phyloP scores from a whole-genome alignment of 92 coral and sea anemone species.

The Blastomussa wellsi region DNA sequence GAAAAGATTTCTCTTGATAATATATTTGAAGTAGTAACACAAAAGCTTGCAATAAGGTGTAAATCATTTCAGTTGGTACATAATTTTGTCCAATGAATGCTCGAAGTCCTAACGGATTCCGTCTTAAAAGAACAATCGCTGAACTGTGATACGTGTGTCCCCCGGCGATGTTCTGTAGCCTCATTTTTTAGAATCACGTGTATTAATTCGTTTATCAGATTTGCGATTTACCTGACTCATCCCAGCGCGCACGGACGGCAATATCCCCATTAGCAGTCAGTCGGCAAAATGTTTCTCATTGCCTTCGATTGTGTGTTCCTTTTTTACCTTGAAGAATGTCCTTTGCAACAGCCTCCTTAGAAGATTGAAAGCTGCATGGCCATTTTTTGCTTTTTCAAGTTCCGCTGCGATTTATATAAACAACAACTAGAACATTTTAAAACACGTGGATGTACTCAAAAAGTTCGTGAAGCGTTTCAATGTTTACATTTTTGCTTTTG shows the following conservation, averaged over 20 bases:
- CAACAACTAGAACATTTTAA: no score
- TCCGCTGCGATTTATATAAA: not conserved
- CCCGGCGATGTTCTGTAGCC: not conserved
- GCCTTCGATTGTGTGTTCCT: not conserved
- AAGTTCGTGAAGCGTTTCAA: slow-evolving; percentile 23
- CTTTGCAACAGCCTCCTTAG: not conserved
- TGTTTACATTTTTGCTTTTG: not conserved
- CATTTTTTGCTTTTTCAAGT: not conserved
- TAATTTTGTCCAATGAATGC: no score
- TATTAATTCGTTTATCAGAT: not conserved
- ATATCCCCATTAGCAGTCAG: not conserved
- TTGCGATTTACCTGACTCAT: not conserved
- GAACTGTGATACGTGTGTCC: not conserved
- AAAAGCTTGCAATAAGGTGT: no score
- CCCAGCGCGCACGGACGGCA: not conserved
- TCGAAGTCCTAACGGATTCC: no score
- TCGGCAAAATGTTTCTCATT: not conserved
- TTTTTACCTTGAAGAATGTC: not conserved
- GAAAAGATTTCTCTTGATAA: no score
- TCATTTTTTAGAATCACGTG: not conserved
- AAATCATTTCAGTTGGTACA: no score
- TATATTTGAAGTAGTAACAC: no score
- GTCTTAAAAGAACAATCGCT: not conserved
- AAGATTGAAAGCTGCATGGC: not conserved
- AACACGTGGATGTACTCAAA: slow-evolving; percentile 25